Evolutionary conservation across 1,140 invertebrate genomes (phyloP).

Genomic region (Teleopsis dalmanni): DNA sequence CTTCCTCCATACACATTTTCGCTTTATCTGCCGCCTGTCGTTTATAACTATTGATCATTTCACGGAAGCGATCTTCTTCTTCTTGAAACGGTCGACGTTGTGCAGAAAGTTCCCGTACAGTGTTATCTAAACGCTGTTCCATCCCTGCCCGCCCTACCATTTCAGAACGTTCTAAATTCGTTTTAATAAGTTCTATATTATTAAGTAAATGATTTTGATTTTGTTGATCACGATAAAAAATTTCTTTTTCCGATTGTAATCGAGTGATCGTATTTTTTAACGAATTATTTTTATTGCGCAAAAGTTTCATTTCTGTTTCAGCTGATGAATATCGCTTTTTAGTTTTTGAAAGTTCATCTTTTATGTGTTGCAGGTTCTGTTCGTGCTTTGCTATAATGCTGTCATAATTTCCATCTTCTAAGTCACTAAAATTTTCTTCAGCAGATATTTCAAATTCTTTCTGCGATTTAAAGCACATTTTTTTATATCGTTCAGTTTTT

Average conservation of each 20-base stretch:
- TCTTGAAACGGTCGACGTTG: constrained; percentile 67
- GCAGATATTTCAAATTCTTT: constrained; percentile 33
- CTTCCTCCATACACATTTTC: constrained; percentile 59
- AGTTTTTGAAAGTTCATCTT: constrained; percentile 63
- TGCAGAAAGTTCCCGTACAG: constrained; percentile 71
- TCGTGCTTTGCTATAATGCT: constrained; percentile 79
- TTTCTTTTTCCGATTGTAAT: constrained; percentile 70
- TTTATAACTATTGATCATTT: constrained; percentile 58
- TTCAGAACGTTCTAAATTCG: constrained; percentile 73
- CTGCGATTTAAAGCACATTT: constrained; percentile 65
- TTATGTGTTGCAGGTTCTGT: constrained; percentile 67
- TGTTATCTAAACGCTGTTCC: constrained; percentile 70
- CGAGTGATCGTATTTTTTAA: constrained; percentile 66
- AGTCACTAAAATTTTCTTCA: neutral
- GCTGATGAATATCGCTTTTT: constrained; percentile 64
- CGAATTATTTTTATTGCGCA: constrained; percentile 67
- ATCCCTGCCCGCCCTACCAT: constrained; percentile 67
- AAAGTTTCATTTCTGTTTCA: constrained; percentile 66
- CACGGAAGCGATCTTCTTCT: constrained; percentile 66
- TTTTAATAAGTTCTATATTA: constrained; percentile 75
- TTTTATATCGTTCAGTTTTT: constrained; percentile 84
- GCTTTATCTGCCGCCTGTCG: constrained; percentile 55
- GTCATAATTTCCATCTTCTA: constrained; percentile 56
- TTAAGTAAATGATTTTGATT: constrained; percentile 67
- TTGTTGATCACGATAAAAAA: constrained; percentile 63